Evolutionary conservation across 2,797 vertebrate species (phyloP).

Genomic region (Bradypodion pumilum): DNA sequence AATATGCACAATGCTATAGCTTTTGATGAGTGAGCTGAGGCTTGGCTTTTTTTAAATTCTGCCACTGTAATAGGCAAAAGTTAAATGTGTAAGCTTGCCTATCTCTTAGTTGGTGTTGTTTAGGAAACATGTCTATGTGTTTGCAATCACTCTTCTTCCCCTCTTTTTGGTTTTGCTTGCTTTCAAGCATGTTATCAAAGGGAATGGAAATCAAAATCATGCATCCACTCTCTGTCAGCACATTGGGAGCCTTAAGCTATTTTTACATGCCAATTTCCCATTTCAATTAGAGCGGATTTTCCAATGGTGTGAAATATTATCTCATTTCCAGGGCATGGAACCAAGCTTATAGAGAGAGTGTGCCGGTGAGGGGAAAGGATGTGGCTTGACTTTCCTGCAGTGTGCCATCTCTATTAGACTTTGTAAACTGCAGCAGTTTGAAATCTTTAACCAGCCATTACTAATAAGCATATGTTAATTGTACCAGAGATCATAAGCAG

Average conservation of each 20-base stretch:
- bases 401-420: slow-evolving; percentile 81
- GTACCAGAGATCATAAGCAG: slow-evolving; percentile 94
- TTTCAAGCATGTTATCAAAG: slow-evolving; percentile 43
- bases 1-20: background rate
- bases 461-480: slow-evolving; percentile 99
- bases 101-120: slow-evolving; percentile 7
- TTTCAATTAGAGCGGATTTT: slow-evolving; percentile 67
- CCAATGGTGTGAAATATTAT: slow-evolving; percentile 70
- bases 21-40: background rate
- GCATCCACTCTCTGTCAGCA: slow-evolving; percentile 56
- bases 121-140: slow-evolving; percentile 5
- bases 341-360: slow-evolving; percentile 40
- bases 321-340: slow-evolving; percentile 67
- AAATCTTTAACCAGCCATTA: slow-evolving; percentile 92
- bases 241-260: slow-evolving; percentile 48
- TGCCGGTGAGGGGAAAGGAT: slow-evolving; percentile 68
- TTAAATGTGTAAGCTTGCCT: background rate
- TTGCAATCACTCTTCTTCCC: background rate
- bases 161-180: background rate
- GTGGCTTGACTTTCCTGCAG: slow-evolving; percentile 73
- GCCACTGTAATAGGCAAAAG: background rate
- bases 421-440: slow-evolving; percentile 82
- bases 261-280: slow-evolving; percentile 58
- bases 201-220: slow-evolving; percentile 47
- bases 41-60: background rate